phyloP scores from a whole-genome alignment of 2,797 vertebrate genomes.

The Triplophysa bombifrons region DNA sequence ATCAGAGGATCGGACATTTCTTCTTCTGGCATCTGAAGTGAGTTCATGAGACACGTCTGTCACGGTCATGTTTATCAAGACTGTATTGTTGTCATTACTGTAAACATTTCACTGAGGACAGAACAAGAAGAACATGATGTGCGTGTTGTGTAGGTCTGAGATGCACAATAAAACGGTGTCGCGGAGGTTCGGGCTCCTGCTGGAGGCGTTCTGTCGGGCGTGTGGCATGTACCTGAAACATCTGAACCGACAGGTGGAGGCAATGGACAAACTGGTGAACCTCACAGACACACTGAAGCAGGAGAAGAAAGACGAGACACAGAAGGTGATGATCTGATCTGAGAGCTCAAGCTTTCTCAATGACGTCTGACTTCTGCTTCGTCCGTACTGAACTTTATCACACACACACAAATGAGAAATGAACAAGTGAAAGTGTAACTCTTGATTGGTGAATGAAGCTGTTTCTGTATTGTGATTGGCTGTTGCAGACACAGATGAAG shows the following conservation, averaged over 20 bases:
- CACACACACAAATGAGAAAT: not conserved
- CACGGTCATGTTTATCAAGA: not conserved
- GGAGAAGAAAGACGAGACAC: constrained; percentile 81
- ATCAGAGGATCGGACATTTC: constrained; percentile 84
- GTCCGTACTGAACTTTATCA: not conserved
- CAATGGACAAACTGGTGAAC: constrained; percentile 84
- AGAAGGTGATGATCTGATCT: constrained; percentile 65
- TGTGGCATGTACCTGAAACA: constrained; percentile 85
- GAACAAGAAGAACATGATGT: too few species aligned
- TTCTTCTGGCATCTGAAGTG: constrained; percentile 86
- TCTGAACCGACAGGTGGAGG: constrained; percentile 82
- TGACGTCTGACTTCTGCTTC: too few species aligned
- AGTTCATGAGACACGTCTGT: constrained; percentile 48
- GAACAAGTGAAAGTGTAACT: not conserved
- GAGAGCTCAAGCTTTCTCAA: not conserved
- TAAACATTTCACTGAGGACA: too few species aligned
- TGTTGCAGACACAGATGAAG: constrained; percentile 79
- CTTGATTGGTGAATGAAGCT: not conserved
- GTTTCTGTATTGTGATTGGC: constrained; percentile 56
- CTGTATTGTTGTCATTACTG: not conserved
- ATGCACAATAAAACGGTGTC: constrained; percentile 83
- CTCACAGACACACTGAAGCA: constrained; percentile 81
- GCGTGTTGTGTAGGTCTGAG: constrained; percentile 69
- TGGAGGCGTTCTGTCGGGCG: constrained; percentile 81
- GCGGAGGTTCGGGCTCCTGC: constrained; percentile 76